A percentile compares a stretch with the other conserved stretches of the same genome.
Conservation (phyloP, 92 coral and sea anemone species). For the Bergia sp. region DNA sequence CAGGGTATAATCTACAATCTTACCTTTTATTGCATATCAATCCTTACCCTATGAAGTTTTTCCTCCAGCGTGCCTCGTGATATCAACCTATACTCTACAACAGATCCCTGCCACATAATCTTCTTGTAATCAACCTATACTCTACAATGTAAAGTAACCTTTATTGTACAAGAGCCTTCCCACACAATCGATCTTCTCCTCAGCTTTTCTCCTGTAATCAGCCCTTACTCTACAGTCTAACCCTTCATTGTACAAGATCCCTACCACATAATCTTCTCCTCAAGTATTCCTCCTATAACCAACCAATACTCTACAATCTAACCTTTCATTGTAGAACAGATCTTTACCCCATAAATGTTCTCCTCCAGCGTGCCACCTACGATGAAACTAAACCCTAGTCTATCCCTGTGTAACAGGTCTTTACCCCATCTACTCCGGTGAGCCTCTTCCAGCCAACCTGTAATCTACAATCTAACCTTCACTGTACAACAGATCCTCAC, state of each 20-base stretch:
- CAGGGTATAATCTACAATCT: too few species aligned
- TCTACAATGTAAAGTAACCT: too few species aligned
- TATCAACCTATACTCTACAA: conserved; percentile 63
- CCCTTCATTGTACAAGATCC: background rate
- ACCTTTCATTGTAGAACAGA: background rate
- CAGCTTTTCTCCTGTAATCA: conserved; percentile 52
- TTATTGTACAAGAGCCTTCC: background rate
- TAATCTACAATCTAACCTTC: conserved; percentile 15
- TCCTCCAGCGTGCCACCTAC: background rate
- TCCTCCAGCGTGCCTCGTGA: conserved; percentile 93
- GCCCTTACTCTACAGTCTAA: conserved; percentile 47
- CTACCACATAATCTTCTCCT: conserved; percentile 19
- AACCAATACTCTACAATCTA: conserved; percentile 10
- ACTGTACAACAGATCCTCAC: background rate
- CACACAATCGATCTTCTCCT: conserved; percentile 55
- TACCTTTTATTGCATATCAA: background rate
- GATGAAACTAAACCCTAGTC: conserved; percentile 27
- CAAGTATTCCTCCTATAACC: background rate
- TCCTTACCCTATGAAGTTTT: conserved; percentile 87
- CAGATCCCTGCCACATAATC: conserved; percentile 82
- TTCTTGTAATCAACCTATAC: conserved; percentile 81
- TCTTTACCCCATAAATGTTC: background rate
- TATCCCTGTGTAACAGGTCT: background rate
- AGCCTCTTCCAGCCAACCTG: conserved; percentile 83
- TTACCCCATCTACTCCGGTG: conserved; percentile 73